Conservation (phyloP, 2,797 vertebrate genomes). For the Syngnathus rostellatus region DNA sequence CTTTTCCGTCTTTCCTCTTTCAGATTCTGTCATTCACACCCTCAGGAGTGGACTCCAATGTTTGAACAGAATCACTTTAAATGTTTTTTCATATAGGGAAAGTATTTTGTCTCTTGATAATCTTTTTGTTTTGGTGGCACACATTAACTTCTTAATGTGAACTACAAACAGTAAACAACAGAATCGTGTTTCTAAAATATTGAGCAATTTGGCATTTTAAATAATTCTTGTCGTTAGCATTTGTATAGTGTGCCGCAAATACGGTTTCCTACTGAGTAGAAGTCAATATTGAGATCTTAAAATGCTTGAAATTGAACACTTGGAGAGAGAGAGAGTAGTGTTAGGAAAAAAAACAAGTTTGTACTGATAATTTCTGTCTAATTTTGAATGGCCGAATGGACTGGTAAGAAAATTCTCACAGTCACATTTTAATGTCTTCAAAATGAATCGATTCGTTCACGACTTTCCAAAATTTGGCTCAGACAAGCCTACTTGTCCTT, state of each 20-base stretch:
- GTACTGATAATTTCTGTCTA: conserved; percentile 17
- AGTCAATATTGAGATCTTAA: conserved; percentile 42
- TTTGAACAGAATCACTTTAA: neutral
- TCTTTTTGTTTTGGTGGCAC: neutral
- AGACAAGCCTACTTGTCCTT: conserved; percentile 3
- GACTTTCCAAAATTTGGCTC: neutral
- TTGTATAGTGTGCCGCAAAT: conserved; percentile 39
- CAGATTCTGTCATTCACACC: neutral
- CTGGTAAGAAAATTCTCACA: neutral
- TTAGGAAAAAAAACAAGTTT: conserved; percentile 41
- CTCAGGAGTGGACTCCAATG: neutral
- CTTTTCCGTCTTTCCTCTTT: no score
- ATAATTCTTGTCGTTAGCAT: conserved; percentile 47
- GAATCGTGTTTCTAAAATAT: conserved; percentile 42
- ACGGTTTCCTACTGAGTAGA: conserved; percentile 51
- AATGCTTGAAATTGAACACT: conserved; percentile 70
- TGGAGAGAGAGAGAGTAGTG: conserved; percentile 57
- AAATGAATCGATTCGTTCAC: neutral
- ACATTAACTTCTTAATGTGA: neutral
- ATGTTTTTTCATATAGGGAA: neutral
- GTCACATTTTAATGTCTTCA: neutral
- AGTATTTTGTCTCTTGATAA: neutral
- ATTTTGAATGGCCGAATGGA: conserved; percentile 17
- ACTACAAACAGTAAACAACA: conserved; percentile 7
- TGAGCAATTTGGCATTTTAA: conserved; percentile 33